phyloP scores from a whole-genome alignment of 2,888 invertebrate species.

The Aleiodes testaceus region DNA sequence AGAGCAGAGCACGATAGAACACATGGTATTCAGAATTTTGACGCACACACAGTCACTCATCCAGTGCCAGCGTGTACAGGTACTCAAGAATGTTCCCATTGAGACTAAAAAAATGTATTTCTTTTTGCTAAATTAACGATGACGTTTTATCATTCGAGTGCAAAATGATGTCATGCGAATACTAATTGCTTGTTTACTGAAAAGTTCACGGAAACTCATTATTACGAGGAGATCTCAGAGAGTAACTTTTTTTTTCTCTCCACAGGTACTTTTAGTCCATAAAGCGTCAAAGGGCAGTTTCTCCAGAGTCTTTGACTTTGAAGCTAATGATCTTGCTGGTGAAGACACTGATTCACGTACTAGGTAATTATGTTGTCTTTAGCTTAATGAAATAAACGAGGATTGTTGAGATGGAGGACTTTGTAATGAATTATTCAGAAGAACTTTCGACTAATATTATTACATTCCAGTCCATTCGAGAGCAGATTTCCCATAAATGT shows the following conservation, averaged over 20 bases:
- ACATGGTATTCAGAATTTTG: constrained; percentile 93
- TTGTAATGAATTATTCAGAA: no score
- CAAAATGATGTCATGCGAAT: constrained; percentile 18
- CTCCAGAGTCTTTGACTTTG: constrained; percentile 94
- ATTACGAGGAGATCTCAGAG: not conserved
- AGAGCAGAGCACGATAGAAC: constrained; percentile 96
- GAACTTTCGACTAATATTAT: constrained; percentile 41
- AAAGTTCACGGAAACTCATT: constrained; percentile 7
- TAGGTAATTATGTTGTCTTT: constrained; percentile 73
- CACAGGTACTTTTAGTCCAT: constrained; percentile 89
- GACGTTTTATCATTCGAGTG: constrained; percentile 15
- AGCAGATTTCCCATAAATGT: constrained; percentile 96
- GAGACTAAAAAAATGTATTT: not conserved
- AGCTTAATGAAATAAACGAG: no score
- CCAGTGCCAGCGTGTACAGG: constrained; percentile 95
- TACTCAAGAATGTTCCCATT: constrained; percentile 63
- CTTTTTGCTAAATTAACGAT: constrained; percentile 5
- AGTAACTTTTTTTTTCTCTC: constrained; percentile 47
- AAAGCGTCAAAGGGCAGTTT: constrained; percentile 93
- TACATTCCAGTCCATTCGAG: constrained; percentile 84
- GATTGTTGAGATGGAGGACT: no score
- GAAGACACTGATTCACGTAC: constrained; percentile 88
- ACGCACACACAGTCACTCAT: constrained; percentile 95
- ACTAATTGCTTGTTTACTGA: constrained; percentile 3
- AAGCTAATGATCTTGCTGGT: constrained; percentile 89